These are phyloP conservation scores for Hyperoplus lanceolatus DNA, from an alignment of 2,797 vertebrate genomes.

Conservation along the genomic window DNA sequence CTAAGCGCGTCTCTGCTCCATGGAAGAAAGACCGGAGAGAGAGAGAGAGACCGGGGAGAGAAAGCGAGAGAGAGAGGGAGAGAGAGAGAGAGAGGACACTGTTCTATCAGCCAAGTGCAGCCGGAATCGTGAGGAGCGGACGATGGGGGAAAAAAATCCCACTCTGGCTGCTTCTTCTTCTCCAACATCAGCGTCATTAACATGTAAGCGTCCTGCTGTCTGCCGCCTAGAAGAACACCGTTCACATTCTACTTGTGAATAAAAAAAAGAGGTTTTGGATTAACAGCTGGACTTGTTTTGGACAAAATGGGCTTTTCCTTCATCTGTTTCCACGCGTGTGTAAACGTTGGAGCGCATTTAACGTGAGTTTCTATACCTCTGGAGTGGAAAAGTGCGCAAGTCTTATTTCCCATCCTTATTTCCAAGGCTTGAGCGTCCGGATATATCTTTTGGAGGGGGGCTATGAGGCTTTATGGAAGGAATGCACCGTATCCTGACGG, in stretches of 20 bases:
- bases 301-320: conserved; percentile 81
- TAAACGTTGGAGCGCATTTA: conserved; percentile 77
- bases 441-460: conserved; percentile 36
- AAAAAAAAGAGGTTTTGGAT: conserved; percentile 81
- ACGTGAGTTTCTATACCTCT: conserved; percentile 74
- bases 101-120: conserved; percentile 87
- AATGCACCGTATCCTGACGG: conserved; percentile 76
- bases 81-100: conserved; percentile 85
- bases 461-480: conserved; percentile 64
- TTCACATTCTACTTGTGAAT: conserved; percentile 49
- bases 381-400: conserved; percentile 75
- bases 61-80: conserved; percentile 45
- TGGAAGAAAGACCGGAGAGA: conserved; percentile 86
- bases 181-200: conserved; percentile 69
- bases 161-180: conserved; percentile 61
- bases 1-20: conserved; percentile 95
- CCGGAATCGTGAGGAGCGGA: conserved; percentile 87
- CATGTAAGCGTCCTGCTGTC: conserved; percentile 83
- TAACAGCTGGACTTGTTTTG: conserved; percentile 87
- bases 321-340: conserved; percentile 74
- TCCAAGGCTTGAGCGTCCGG: conserved; percentile 55
- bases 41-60: conserved; percentile 65
- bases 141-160: conserved; percentile 67
- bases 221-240: conserved; percentile 82
- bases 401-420: conserved; percentile 56